These are phyloP conservation scores for Eupsittula cactorum DNA, from an alignment of 2,113 vertebrate genomes.

Conservation along the genomic window DNA sequence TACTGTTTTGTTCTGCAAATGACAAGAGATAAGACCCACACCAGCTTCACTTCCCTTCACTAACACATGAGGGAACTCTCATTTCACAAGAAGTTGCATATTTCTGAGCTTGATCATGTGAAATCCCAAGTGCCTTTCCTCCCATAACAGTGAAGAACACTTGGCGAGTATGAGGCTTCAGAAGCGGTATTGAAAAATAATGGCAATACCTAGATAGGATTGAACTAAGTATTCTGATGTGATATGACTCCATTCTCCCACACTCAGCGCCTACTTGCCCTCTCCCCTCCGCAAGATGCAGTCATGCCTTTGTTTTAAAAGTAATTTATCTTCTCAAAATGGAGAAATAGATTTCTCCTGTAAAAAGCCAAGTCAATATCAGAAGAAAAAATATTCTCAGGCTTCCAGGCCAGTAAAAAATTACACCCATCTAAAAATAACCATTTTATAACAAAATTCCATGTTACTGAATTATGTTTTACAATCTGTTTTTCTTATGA, in stretches of 20 bases:
- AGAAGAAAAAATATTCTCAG: background rate
- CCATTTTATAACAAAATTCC: background rate
- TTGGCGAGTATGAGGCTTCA: background rate
- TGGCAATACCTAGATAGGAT: background rate
- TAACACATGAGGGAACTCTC: background rate
- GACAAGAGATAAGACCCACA: background rate
- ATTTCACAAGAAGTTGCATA: background rate
- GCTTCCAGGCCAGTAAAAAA: background rate
- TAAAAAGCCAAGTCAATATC: background rate
- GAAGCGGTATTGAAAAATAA: background rate
- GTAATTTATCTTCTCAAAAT: background rate
- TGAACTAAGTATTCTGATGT: background rate
- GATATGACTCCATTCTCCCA: background rate
- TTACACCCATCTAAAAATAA: background rate
- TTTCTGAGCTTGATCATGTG: background rate
- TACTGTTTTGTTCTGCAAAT: background rate
- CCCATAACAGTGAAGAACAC: background rate
- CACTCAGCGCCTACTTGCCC: accelerated
- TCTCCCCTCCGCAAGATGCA: background rate
- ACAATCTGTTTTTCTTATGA: background rate
- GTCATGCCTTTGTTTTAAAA: background rate
- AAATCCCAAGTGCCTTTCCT: background rate
- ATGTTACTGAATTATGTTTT: background rate
- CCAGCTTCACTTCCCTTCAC: background rate
- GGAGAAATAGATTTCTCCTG: background rate